phyloP scores from a whole-genome alignment of 2,113 vertebrate genomes.

The Prochilodus magdalenae region DNA sequence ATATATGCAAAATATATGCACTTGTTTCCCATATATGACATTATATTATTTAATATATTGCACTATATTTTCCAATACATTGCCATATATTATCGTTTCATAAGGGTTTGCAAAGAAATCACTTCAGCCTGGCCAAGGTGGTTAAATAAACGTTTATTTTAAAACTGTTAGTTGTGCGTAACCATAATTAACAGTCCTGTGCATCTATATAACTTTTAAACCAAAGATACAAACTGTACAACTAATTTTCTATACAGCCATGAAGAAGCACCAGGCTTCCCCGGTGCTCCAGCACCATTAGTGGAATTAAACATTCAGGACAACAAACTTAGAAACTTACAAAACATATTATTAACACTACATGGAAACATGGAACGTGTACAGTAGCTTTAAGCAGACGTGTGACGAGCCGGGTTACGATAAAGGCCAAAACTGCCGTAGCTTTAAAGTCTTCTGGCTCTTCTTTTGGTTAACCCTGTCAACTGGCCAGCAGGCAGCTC shows the following conservation, averaged over 20 bases:
- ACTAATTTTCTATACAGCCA: slow-evolving; percentile 5
- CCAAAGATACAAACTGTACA: background rate
- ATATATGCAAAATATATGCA: too few species aligned
- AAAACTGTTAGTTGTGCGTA: slow-evolving; percentile 8
- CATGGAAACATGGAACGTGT: slow-evolving; percentile 17
- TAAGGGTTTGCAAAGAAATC: too few species aligned
- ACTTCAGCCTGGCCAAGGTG: background rate
- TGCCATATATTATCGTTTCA: too few species aligned
- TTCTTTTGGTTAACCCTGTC: too few species aligned
- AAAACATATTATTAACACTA: slow-evolving; percentile 3
- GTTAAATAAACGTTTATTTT: slow-evolving; percentile 10
- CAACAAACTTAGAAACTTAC: background rate
- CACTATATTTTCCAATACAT: too few species aligned
- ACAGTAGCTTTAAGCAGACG: slow-evolving; percentile 22
- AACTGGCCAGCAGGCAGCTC: too few species aligned
- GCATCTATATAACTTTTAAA: background rate
- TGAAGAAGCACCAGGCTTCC: slow-evolving; percentile 48
- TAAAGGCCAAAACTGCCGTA: background rate
- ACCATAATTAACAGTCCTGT: background rate
- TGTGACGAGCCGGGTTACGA: background rate
- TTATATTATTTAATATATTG: too few species aligned
- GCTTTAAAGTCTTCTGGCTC: too few species aligned
- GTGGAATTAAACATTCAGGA: slow-evolving; percentile 23
- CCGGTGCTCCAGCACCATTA: slow-evolving; percentile 36
- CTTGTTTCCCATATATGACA: too few species aligned